These are phyloP conservation scores for Rhyacichthys aspro DNA, from an alignment of 2,797 vertebrate genomes.

Conservation along the genomic window DNA sequence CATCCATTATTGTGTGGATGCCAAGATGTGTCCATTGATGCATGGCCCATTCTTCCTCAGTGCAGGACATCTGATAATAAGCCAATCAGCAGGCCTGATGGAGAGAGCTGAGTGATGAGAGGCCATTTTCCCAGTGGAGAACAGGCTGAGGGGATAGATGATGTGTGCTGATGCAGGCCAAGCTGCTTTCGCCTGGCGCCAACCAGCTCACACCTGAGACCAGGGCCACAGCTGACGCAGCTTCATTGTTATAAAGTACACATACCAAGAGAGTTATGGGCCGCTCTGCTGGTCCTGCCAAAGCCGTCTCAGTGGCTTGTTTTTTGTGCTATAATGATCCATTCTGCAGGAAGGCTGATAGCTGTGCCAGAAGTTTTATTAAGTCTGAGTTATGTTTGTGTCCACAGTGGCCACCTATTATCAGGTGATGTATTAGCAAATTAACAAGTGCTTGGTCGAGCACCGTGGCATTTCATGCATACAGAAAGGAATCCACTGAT, in stretches of 20 bases:
- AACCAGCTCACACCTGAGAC: conserved; percentile 68
- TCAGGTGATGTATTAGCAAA: conserved; percentile 50
- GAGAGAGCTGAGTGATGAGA: conserved; percentile 71
- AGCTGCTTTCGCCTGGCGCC: conserved; percentile 40
- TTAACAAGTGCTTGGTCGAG: conserved; percentile 47
- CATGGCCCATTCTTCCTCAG: conserved; percentile 56
- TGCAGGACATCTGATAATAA: conserved; percentile 74
- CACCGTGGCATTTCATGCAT: conserved; percentile 29
- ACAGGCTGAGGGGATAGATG: conserved; percentile 59
- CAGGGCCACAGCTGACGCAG: conserved; percentile 45
- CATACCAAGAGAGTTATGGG: conserved; percentile 29
- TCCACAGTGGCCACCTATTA: conserved; percentile 43
- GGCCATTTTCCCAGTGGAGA: conserved; percentile 51
- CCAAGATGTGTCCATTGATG: conserved; percentile 55
- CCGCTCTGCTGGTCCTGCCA: conserved; percentile 17
- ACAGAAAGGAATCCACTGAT: conserved; percentile 36
- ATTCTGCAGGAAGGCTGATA: conserved; percentile 20
- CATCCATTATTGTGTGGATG: conserved; percentile 17
- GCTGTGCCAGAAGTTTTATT: conserved; percentile 19
- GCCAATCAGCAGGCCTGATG: conserved; percentile 74
- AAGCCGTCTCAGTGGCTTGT: conserved; percentile 25
- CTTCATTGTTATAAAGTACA: conserved; percentile 44
- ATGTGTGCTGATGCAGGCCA: conserved; percentile 56
- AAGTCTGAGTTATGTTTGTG: conserved; percentile 35
- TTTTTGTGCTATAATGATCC: conserved; percentile 39